Percentiles rank a stretch among this genome's conserved stretches.
Conservation (phyloP, 2,113 vertebrate genomes). For the Taxidea taxus region DNA sequence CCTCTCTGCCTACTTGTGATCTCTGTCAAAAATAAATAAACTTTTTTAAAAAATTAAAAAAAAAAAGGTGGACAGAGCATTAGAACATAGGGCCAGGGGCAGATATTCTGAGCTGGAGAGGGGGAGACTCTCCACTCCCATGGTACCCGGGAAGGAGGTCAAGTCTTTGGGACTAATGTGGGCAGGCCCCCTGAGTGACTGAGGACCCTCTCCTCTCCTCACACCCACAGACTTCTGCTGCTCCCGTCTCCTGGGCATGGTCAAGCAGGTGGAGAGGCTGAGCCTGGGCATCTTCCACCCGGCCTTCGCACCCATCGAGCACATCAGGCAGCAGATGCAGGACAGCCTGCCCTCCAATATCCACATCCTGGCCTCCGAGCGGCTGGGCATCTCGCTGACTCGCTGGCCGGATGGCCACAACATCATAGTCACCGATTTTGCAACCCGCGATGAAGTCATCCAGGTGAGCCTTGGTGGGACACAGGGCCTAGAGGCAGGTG, state of each 20-base stretch:
- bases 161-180: fast-evolving
- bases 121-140: fast-evolving
- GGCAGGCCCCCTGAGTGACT: neutral
- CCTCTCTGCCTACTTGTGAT: no score
- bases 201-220: neutral
- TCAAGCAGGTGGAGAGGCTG: neutral
- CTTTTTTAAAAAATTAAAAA: no score
- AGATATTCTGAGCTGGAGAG: neutral
- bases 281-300: constrained; percentile 63
- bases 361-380: constrained; percentile 56
- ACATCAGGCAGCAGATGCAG: neutral
- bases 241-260: neutral
- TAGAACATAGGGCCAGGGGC: neutral
- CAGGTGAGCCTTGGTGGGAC: constrained; percentile 29
- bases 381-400: constrained; percentile 66
- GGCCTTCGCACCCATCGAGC: neutral
- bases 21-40: no score
- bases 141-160: fast-evolving
- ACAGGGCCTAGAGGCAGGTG: neutral
- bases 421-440: constrained; percentile 19
- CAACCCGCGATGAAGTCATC: constrained; percentile 53
- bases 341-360: fast-evolving
- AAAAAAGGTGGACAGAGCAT: neutral
- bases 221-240: constrained; percentile 20
- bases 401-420: neutral